phyloP scores from a whole-genome alignment of 2,113 vertebrate genomes.

The Misgurnus mizolepis region DNA sequence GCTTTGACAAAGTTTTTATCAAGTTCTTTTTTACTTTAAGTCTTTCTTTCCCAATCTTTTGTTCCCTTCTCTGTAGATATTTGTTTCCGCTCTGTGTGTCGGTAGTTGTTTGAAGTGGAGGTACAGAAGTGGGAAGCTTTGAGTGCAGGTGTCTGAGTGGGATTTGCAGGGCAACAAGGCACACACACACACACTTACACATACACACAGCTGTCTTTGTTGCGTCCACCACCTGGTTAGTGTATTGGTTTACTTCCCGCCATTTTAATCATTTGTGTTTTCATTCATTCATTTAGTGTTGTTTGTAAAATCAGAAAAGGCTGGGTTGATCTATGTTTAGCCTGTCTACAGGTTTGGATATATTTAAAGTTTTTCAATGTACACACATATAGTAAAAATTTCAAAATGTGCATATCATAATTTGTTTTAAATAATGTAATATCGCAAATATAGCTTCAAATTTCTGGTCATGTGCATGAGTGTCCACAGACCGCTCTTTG shows the following conservation, averaged over 20 bases:
- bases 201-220: slow-evolving; percentile 27
- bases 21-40: slow-evolving; percentile 11
- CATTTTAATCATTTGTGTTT: background rate
- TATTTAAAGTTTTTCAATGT: no score
- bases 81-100: slow-evolving; percentile 46
- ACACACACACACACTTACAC: slow-evolving; percentile 6
- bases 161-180: slow-evolving; percentile 50
- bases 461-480: background rate
- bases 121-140: slow-evolving; percentile 40
- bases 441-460: no score
- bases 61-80: slow-evolving; percentile 43
- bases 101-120: slow-evolving; percentile 43
- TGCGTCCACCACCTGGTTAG: slow-evolving; percentile 21
- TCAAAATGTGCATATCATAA: no score
- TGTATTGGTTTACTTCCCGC: slow-evolving; percentile 9
- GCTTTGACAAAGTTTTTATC: background rate
- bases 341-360: no score
- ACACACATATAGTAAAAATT: no score
- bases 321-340: no score
- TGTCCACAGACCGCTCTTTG: background rate
- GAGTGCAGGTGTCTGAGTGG: slow-evolving; percentile 53
- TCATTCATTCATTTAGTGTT: slow-evolving; percentile 16
- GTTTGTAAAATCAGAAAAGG: background rate
- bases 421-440: no score
- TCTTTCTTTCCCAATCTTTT: slow-evolving; percentile 31